Evolutionary conservation across 2,797 vertebrate genomes (phyloP), one percentile per base, ranked within the genome.

Genomic region (Epinephelus malabaricus): DNA sequence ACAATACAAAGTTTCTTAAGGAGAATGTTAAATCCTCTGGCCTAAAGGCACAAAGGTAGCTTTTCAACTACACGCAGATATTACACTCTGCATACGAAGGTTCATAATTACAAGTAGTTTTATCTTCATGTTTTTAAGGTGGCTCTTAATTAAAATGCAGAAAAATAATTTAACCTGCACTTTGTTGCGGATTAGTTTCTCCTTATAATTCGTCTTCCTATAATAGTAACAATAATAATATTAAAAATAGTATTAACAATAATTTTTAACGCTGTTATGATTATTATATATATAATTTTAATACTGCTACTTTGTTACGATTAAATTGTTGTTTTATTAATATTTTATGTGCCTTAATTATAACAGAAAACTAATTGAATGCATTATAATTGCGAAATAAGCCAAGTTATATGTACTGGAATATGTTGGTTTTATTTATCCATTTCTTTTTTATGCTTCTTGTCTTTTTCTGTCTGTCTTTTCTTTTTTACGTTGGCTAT

Each of bases 91-190:
- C 23, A 81, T 27, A 40, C 50, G 40, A 21, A 21, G 40, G 4
- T 59, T 81, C 7, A 68, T 74, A 30, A 2, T 60, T 21, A 47
- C 43, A 65, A 38, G 11, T 56, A 40, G 38, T 74, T 78, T 81
- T 27, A 67, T 61, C 4, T 56, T 12, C 13, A 38, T 45, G 10
- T 50, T 82, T 69, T 82, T 25, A 70, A 53, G 13, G n/a, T 77
- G 34, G 2, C 61, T 67, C 10, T 23, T 66, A 61, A 84, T 78
- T 21, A 66, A 80, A 85, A 65, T 56, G 14, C 19, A 76, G 40
- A 70, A 51, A 34, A 19, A 58, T 53, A 14, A 34, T 71, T 55
- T 63, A 15, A 59, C 18, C 8, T 10, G 75, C 19, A 25, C 14
- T 6, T 51, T 72, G 21, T 8, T 78, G 12, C 55, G 19, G 15